Percentiles rank a stretch among this genome's conserved stretches.
phyloP scores from a whole-genome alignment of 2,113 vertebrate species.

The Nematolebias whitei region DNA sequence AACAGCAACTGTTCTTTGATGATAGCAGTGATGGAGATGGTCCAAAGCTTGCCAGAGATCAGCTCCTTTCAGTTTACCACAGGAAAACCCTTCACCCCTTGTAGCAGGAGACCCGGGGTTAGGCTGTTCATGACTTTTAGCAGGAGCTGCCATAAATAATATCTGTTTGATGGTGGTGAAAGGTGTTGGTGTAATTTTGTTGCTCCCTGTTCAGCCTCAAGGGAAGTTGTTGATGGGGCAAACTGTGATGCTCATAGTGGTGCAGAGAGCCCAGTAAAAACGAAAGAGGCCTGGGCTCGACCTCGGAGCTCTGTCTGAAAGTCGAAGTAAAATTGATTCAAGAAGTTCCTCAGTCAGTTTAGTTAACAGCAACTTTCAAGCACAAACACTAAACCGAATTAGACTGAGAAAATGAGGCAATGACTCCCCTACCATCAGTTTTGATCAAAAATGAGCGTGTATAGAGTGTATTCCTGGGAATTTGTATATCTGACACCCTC shows the following conservation, averaged over 20 bases:
- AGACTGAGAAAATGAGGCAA: background rate
- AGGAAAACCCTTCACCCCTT: slow-evolving; percentile 43
- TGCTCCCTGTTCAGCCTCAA: slow-evolving; percentile 14
- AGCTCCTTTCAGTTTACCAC: slow-evolving; percentile 33
- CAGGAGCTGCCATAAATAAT: slow-evolving; percentile 51
- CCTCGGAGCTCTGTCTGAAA: background rate
- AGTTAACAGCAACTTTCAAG: background rate
- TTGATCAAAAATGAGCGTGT: no score
- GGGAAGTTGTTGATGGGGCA: slow-evolving; percentile 6
- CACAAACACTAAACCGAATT: background rate
- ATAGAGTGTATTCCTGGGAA: no score
- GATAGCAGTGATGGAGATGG: slow-evolving; percentile 46
- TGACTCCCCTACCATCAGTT: no score
- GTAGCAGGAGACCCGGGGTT: slow-evolving; percentile 50
- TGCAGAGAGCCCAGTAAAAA: slow-evolving; percentile 20
- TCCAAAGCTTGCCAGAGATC: slow-evolving; percentile 27
- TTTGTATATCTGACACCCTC: no score
- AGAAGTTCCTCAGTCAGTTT: background rate
- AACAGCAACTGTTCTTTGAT: slow-evolving; percentile 66
- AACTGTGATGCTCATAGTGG: slow-evolving; percentile 16
- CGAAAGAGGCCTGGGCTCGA: slow-evolving; percentile 3
- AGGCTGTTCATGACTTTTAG: slow-evolving; percentile 31
- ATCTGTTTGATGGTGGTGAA: slow-evolving; percentile 10
- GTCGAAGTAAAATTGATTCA: background rate
- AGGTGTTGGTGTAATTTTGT: slow-evolving; percentile 22